These are phyloP conservation scores for Morbakka virulenta DNA, from an alignment of 30 jellyfish, hydroid and myxozoan species.

Conservation along the genomic window DNA sequence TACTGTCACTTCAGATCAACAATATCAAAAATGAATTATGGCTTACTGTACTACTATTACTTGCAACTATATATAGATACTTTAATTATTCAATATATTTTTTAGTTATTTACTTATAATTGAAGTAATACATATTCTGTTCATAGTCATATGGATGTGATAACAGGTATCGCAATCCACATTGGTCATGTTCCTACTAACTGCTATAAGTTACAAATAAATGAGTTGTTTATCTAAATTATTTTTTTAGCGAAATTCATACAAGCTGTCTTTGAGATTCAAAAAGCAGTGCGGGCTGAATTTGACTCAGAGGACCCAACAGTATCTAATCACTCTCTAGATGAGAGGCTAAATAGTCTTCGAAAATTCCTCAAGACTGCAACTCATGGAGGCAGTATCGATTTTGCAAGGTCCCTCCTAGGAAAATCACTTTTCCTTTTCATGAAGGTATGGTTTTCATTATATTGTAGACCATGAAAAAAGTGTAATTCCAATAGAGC, in stretches of 20 bases:
- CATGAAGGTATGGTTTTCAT: conserved; percentile 85
- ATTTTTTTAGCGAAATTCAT: conserved; percentile 56
- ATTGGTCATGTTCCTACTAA: neutral
- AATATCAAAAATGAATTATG: neutral
- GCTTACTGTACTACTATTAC: too few relatives aligned
- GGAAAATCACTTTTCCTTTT: conserved; percentile 60
- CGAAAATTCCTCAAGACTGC: conserved; percentile 64
- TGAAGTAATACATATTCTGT: neutral
- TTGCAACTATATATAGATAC: too few relatives aligned
- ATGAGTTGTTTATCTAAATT: too few relatives aligned
- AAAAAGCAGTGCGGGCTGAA: conserved; percentile 76
- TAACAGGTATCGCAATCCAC: neutral
- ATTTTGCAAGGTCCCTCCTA: conserved; percentile 76
- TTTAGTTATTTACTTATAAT: neutral
- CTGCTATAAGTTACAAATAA: neutral
- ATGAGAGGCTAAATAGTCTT: conserved; percentile 57
- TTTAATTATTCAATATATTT: neutral
- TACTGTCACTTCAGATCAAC: neutral
- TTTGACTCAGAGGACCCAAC: conserved; percentile 53
- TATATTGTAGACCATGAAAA: too few relatives aligned
- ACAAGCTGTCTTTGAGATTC: conserved; percentile 76
- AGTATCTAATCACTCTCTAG: conserved; percentile 30
- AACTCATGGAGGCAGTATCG: conserved; percentile 77
- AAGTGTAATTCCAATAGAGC: too few relatives aligned
- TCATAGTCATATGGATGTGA: neutral